Conservation (phyloP, 92 coral and sea anemone species). For the Epizoanthus rinbou region DNA sequence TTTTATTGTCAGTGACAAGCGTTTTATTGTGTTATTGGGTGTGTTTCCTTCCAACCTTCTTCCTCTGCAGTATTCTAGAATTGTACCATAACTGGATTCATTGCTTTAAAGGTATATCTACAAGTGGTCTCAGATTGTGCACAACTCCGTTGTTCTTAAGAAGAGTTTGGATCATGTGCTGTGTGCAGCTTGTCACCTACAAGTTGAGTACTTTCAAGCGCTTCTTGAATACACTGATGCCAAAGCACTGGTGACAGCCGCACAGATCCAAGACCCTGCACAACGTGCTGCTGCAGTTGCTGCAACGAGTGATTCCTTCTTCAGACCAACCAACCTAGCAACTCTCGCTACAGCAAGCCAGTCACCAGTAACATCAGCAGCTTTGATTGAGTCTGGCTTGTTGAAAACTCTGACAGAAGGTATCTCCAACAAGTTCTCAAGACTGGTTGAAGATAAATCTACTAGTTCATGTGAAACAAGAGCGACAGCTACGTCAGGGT, state of each 20-base stretch:
- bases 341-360: constrained; percentile 77
- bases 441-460: constrained; percentile 29
- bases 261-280: constrained; percentile 47
- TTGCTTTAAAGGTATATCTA: constrained; percentile 62
- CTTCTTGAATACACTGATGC: constrained; percentile 76
- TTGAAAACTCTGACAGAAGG: constrained; percentile 62
- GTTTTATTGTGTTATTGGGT: too few relatives aligned
- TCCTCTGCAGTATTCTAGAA: not conserved
- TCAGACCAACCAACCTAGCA: constrained; percentile 51
- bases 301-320: constrained; percentile 44
- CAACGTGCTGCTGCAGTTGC: constrained; percentile 7
- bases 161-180: constrained; percentile 84
- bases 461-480: not conserved
- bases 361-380: constrained; percentile 57
- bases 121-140: constrained; percentile 75
- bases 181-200: constrained; percentile 75
- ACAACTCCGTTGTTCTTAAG: constrained; percentile 70
- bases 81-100: not conserved
- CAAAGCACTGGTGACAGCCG: constrained; percentile 47
- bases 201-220: constrained; percentile 65
- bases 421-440: constrained; percentile 56
- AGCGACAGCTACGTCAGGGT: not conserved
- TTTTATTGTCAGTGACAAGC: too few relatives aligned
- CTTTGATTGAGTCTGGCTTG: constrained; percentile 77
- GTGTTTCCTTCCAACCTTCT: too few relatives aligned